These are phyloP conservation scores for Vespertilio murinus DNA, from an alignment of 2,797 vertebrate species.

Conservation along the genomic window DNA sequence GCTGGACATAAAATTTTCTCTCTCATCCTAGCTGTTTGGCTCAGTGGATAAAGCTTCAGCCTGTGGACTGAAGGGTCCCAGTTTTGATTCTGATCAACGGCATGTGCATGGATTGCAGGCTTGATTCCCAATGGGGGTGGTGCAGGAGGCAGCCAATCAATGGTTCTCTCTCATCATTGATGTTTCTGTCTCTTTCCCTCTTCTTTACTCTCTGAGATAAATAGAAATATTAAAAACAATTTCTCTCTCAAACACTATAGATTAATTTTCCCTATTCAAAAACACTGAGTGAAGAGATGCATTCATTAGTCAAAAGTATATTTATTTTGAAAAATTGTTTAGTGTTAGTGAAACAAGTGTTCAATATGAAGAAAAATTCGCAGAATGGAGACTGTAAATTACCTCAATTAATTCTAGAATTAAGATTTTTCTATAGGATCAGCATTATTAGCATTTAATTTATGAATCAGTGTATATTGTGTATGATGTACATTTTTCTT, in stretches of 20 bases:
- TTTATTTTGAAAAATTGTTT: background rate
- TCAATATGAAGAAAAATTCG: background rate
- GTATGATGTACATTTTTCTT: background rate
- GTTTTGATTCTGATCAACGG: too few species aligned
- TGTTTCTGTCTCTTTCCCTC: too few species aligned
- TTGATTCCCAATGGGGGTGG: too few species aligned
- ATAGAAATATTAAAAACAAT: too few species aligned
- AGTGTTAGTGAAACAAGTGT: background rate
- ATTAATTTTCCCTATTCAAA: background rate
- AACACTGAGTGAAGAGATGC: background rate
- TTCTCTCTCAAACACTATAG: background rate
- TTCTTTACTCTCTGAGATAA: too few species aligned
- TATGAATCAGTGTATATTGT: background rate
- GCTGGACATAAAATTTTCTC: slow-evolving; percentile 1
- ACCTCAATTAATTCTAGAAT: background rate
- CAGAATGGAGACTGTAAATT: background rate
- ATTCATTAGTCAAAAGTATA: background rate
- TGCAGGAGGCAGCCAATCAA: too few species aligned
- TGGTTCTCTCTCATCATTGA: too few species aligned
- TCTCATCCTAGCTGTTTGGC: background rate
- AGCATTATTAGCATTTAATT: background rate
- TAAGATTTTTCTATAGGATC: background rate
- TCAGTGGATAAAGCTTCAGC: too few species aligned
- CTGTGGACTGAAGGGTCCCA: too few species aligned
- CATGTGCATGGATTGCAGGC: too few species aligned